phyloP scores from a whole-genome alignment of 2,113 vertebrate species.

The Platycercus adscitus region DNA sequence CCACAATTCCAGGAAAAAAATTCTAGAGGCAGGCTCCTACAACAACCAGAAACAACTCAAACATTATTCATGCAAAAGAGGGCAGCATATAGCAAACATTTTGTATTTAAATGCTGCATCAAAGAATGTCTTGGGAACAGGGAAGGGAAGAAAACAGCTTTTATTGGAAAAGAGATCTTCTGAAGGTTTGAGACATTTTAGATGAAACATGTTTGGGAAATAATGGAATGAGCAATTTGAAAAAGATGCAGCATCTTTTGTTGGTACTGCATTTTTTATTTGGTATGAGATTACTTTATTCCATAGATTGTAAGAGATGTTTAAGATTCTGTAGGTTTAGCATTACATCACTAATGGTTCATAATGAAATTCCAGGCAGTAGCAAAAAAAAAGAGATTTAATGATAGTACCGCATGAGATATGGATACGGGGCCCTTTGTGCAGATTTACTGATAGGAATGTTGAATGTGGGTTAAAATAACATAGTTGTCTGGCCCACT shows the following conservation, averaged over 20 bases:
- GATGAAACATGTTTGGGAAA: conserved; percentile 61
- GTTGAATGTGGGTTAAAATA: conserved; percentile 27
- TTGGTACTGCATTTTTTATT: conserved; percentile 52
- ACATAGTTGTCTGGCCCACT: background rate
- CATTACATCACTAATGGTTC: conserved; percentile 69
- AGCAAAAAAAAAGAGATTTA: conserved; percentile 4
- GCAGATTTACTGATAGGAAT: conserved; percentile 18
- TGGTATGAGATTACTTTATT: conserved; percentile 49
- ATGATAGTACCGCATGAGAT: background rate
- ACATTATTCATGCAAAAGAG: background rate
- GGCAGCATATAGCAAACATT: background rate
- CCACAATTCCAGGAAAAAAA: background rate
- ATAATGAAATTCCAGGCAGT: conserved; percentile 72
- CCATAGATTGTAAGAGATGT: conserved; percentile 60
- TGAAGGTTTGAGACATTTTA: conserved; percentile 50
- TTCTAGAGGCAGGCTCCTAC: background rate
- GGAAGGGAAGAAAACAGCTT: background rate
- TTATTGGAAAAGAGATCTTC: conserved; percentile 27
- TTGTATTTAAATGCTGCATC: background rate
- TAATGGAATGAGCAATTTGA: conserved; percentile 40
- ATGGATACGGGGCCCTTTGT: background rate
- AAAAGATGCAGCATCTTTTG: conserved; percentile 28
- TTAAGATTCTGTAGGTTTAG: conserved; percentile 71
- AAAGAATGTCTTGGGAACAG: conserved; percentile 2
- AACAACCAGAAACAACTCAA: background rate